Base-by-base conservation (phyloP, 2,797 vertebrate species). In the Hylomyscus alleni region DNA sequence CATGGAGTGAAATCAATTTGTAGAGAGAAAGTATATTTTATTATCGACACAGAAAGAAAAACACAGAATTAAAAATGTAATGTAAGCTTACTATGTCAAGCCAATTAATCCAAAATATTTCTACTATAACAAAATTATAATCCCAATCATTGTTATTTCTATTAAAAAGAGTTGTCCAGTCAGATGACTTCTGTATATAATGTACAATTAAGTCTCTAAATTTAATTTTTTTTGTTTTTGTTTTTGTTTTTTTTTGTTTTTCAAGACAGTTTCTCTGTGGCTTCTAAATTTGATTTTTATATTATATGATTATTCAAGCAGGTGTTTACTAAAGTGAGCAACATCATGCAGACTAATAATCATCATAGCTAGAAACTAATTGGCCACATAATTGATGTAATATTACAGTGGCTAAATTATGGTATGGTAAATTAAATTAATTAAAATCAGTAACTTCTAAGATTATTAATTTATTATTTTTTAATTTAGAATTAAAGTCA, bases 131-230 rank as follows among this genome's bases (percentile, higher is more conserved):
- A 34, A 94, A 97, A 65, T 97, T 94, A 81, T 67, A 72, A 81
- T 13, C 22, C 67, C 11, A 62, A 89, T 88, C 47, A 81, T 93
- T 95, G 91, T 84, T 95, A 91, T 94, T 96, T 88, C 60, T 90
- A 94, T 88, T 97, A 29, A 88, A 93, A 93, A 93, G 3, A 83
- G 3, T n/a, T 91, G 58, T 93, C 87, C 95, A 37, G 14, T 85
- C 20, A 89, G 44, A 89, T 94, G 77, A 94, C 17, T 37, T 92
- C 81, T 90, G 78, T 44, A 86, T 93, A 20, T 80, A 91, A 92
- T 96, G 92, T 95, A 80, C 56, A 86, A 97, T 85, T 95, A 89
- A 75, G 58, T 50, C 77, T 93, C 76, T 95, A 95, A 95, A 97
- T 89, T 94, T 31, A 94, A 95, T 97, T 54, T 44, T n/a, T 97